Evolutionary conservation across 1,140 invertebrate species (phyloP).

Genomic region (Drosophila ohnishii): DNA sequence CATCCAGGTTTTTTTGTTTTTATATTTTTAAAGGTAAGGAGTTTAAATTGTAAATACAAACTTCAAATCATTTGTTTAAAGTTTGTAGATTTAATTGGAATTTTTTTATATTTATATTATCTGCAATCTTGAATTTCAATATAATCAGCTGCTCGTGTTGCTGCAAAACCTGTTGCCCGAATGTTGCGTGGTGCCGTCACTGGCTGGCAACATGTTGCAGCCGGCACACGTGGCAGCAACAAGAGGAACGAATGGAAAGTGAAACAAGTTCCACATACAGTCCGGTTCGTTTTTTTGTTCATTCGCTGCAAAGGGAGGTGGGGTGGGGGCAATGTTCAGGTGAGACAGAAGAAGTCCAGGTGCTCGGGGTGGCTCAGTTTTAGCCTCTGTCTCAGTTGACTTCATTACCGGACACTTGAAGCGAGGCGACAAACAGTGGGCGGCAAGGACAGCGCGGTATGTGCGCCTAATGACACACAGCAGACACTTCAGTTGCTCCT

Average conservation of each 20-base stretch:
- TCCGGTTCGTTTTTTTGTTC: slow-evolving; percentile 2
- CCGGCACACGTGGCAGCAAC: slow-evolving; percentile 49
- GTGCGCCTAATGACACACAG: slow-evolving; percentile 68
- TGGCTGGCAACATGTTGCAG: slow-evolving; percentile 33
- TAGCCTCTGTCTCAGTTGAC: slow-evolving; percentile 58
- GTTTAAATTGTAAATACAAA: too few relatives aligned
- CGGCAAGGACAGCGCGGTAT: slow-evolving; percentile 37
- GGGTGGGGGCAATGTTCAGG: slow-evolving; percentile 3
- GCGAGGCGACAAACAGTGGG: slow-evolving; percentile 57
- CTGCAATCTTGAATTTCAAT: not conserved
- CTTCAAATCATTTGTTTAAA: not conserved
- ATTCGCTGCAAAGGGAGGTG: slow-evolving; percentile 15
- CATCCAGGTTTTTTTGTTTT: too few relatives aligned
- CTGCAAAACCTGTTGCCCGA: slow-evolving; percentile 60
- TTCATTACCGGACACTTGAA: slow-evolving; percentile 78
- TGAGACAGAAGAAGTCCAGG: slow-evolving; percentile 30
- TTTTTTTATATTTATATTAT: not conserved
- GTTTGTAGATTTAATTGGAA: not conserved
- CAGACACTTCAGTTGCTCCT: slow-evolving; percentile 38
- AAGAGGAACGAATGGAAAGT: slow-evolving; percentile 33
- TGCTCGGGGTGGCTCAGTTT: slow-evolving; percentile 50
- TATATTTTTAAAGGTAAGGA: too few relatives aligned
- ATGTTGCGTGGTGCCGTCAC: slow-evolving; percentile 27
- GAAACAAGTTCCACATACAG: slow-evolving; percentile 64
- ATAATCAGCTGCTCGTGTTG: slow-evolving; percentile 37